Conservation (phyloP, 2,888 invertebrate genomes). For the Biston betularia region DNA sequence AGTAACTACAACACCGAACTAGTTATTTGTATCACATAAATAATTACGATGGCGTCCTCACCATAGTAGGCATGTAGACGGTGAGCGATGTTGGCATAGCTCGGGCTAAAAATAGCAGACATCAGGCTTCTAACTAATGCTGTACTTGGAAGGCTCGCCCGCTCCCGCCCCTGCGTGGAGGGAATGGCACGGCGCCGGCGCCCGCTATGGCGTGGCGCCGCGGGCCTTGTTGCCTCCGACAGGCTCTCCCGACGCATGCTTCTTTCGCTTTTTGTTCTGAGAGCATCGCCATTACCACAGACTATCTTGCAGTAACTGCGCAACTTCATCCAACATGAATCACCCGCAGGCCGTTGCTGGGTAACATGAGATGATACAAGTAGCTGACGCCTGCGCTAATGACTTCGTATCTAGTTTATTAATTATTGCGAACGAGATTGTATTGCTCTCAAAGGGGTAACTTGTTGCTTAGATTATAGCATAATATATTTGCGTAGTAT, state of each 20-base stretch:
- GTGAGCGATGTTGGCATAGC: slow-evolving; percentile 43
- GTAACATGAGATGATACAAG: slow-evolving; percentile 8
- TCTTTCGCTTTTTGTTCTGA: slow-evolving; percentile 45
- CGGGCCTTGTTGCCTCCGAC: slow-evolving; percentile 2
- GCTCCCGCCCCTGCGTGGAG: slow-evolving; percentile 53
- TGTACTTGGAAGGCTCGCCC: slow-evolving; percentile 72
- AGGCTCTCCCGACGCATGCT: slow-evolving; percentile 4
- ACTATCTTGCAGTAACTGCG: slow-evolving; percentile 9
- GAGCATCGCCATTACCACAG: slow-evolving; percentile 28
- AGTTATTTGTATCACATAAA: slow-evolving; percentile 24
- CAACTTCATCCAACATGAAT: slow-evolving; percentile 33
- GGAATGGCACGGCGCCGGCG: slow-evolving; percentile 68
- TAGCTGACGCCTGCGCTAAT: slow-evolving; percentile 7
- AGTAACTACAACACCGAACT: not conserved
- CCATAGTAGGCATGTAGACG: slow-evolving; percentile 34
- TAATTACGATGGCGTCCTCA: slow-evolving; percentile 31
- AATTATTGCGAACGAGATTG: slow-evolving; percentile 10
- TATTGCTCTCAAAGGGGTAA: slow-evolving; percentile 11
- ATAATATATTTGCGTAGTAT: not conserved
- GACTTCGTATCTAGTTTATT: slow-evolving; percentile 8
- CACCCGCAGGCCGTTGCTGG: slow-evolving; percentile 25
- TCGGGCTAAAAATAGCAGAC: slow-evolving; percentile 67
- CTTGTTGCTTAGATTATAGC: slow-evolving; percentile 11
- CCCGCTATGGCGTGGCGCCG: slow-evolving; percentile 41
- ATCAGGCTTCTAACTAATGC: slow-evolving; percentile 49